Base-by-base conservation (phyloP, 2,797 vertebrate genomes). In the Hydrolagus colliei region DNA sequence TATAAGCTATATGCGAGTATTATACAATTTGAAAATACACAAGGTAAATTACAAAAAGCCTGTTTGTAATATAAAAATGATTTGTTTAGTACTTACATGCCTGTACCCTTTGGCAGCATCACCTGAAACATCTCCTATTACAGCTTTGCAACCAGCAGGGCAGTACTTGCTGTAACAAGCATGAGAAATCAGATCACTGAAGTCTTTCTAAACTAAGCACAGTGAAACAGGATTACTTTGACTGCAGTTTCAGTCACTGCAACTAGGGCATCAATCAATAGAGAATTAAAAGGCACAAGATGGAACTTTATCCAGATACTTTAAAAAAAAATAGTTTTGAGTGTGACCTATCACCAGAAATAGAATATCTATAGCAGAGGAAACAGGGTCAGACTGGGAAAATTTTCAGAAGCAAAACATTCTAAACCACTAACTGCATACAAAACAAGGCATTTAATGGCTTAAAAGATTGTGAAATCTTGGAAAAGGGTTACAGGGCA, bases 101-200 rank as follows among this genome's bases (percentile, higher is more conserved):
- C 95, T 93, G 87, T 96, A 96, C 86, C 96, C 95, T 88, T 95
- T 92, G 82, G 89, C 89, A 67, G 94, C 76, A 88, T 96, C 93
- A 76, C 96, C 96, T 79, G 92, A 95, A 88, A 96, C 90, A 71
- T 95, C 95, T 73, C 95, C 96, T 76, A 89, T 90, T 88, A 95
- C 77, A 22, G 92, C 94, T 91, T 90, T 93, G 91, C 96, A 96
- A 89, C 96, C 95, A 91, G 95, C 94, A 63, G 96, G 96, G 92
- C 96, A 96, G 88, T 95, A 96, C 89, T 92, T 96, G 91, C 95
- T 96, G 80, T 2, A 90, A 87, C 84, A 65, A 68, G 86, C 27
- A 77, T 77, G 20, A 77, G 61, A 77, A 77, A 61, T 77, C 41
- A 77, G 61, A 77, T 77, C 9, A 77, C 18, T 76, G 9, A 7